Conservation (phyloP, 2,113 vertebrate species). For the Gallinago undulata region DNA sequence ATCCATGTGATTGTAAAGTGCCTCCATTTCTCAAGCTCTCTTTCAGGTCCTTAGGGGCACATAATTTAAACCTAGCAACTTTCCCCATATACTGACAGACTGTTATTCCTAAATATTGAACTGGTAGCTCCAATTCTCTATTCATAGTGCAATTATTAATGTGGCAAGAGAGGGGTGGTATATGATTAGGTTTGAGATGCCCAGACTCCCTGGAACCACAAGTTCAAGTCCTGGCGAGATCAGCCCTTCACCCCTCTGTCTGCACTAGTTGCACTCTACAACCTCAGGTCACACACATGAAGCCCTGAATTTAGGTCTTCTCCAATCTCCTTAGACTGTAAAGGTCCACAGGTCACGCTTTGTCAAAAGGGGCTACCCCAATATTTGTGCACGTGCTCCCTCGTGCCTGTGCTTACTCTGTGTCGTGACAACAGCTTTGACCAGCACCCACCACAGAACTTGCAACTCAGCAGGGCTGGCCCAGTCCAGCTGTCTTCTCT, state of each 20-base stretch:
- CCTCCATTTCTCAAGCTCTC: constrained; percentile 61
- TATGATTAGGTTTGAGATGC: constrained; percentile 29
- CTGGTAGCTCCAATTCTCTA: constrained; percentile 16
- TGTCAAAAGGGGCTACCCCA: neutral
- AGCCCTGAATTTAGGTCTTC: neutral
- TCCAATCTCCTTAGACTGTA: neutral
- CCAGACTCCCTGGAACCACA: constrained; percentile 17
- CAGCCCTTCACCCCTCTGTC: neutral
- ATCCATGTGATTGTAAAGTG: constrained; percentile 60
- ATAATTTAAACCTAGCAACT: constrained; percentile 44
- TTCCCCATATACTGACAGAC: constrained; percentile 5
- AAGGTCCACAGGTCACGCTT: neutral
- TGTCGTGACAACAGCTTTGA: neutral
- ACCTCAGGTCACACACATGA: neutral
- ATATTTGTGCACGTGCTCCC: neutral
- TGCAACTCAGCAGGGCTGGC: neutral
- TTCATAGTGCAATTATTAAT: constrained; percentile 40
- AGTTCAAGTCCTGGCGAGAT: neutral
- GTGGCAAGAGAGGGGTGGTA: neutral
- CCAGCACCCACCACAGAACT: neutral
- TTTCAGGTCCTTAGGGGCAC: constrained; percentile 40
- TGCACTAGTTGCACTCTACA: neutral
- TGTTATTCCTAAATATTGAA: constrained; percentile 31
- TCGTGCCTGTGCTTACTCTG: neutral
- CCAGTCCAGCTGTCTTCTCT: neutral